phyloP scores from a whole-genome alignment of 2,113 vertebrate species.

The Dendropsophus ebraccatus region DNA sequence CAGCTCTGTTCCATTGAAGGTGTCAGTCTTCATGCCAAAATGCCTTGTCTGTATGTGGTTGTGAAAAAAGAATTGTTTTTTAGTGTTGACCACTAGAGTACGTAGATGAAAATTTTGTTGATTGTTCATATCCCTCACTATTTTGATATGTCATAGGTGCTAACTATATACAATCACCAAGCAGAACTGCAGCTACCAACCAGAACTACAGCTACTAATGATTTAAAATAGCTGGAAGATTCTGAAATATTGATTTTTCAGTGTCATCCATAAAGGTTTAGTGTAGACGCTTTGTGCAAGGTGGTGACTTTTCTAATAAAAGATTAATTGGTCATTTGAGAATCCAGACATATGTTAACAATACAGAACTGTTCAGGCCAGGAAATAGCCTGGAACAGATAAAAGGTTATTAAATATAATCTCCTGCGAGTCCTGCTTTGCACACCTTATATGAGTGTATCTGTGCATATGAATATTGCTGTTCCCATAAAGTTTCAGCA shows the following conservation, averaged over 20 bases:
- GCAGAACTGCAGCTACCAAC: too few relatives aligned
- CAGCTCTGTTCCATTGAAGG: too few relatives aligned
- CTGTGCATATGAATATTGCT: too few relatives aligned
- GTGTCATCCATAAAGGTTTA: background rate
- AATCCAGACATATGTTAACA: conserved; percentile 17
- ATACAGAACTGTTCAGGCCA: background rate
- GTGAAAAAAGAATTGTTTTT: too few relatives aligned
- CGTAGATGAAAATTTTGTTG: too few relatives aligned
- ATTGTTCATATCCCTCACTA: too few relatives aligned
- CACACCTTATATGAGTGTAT: too few relatives aligned
- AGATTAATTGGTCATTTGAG: conserved; percentile 19
- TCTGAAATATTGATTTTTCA: background rate
- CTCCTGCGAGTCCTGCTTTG: background rate
- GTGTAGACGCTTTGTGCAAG: background rate
- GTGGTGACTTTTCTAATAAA: conserved; percentile 6
- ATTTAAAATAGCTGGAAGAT: background rate
- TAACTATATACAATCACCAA: background rate
- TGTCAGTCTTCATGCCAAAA: too few relatives aligned
- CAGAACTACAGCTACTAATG: background rate
- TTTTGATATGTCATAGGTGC: background rate
- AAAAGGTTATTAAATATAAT: background rate
- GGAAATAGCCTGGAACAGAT: conserved; percentile 3
- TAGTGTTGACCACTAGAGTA: too few relatives aligned
- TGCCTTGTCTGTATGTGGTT: too few relatives aligned
- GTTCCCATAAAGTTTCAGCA: too few relatives aligned